These are phyloP conservation scores for Grammomys surdaster DNA, from an alignment of 2,113 vertebrate species.

Conservation along the genomic window DNA sequence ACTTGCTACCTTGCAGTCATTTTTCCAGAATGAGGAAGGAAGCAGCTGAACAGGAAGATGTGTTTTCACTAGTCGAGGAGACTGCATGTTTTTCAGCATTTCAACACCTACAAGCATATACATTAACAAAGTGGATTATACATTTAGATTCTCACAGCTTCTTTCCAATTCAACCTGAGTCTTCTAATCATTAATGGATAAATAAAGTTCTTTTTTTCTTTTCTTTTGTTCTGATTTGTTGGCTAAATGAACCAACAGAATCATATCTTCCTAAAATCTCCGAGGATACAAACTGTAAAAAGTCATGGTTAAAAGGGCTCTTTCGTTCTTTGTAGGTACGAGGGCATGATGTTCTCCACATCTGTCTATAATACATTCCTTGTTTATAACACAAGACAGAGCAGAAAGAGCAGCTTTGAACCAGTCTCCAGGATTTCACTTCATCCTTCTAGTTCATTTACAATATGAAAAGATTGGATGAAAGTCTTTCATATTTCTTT, in stretches of 20 bases:
- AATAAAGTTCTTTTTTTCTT: neutral
- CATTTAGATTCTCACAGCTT: neutral
- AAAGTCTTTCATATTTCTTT: neutral
- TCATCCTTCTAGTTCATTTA: conserved; percentile 2
- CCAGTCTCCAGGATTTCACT: neutral
- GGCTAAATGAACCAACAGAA: neutral
- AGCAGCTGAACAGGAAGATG: conserved; percentile 90
- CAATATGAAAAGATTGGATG: too few relatives aligned
- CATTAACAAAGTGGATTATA: neutral
- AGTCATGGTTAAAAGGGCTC: neutral
- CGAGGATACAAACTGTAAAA: neutral
- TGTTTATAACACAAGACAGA: neutral
- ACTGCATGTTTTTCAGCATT: conserved; percentile 84
- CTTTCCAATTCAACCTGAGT: conserved; percentile 27
- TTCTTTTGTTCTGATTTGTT: neutral
- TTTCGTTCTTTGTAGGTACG: neutral
- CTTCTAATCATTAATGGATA: conserved; percentile 3
- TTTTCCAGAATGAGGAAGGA: conserved; percentile 89
- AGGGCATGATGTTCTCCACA: neutral
- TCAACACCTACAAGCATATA: conserved; percentile 80
- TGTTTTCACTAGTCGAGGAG: conserved; percentile 89
- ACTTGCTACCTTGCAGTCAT: conserved; percentile 88
- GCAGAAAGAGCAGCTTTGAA: neutral
- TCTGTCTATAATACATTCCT: neutral
- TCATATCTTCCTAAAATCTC: neutral